Conservation (phyloP, 2,113 vertebrate genomes). For the Scatophagus argus region DNA sequence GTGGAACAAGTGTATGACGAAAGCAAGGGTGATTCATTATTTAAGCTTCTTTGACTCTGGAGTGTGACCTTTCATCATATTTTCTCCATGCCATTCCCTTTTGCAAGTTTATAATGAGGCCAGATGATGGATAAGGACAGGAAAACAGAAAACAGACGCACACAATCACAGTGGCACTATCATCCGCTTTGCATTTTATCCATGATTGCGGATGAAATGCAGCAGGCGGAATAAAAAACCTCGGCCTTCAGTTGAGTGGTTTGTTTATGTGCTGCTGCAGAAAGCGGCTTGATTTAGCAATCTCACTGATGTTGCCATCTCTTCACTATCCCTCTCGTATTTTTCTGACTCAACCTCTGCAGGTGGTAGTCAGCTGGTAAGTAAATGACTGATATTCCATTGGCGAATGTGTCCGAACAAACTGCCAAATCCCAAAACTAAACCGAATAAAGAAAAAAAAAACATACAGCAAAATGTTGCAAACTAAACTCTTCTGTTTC, state of each 20-base stretch:
- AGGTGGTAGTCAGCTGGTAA: constrained; percentile 56
- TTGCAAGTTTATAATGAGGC: constrained; percentile 25
- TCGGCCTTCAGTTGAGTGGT: constrained; percentile 65
- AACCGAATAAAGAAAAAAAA: no score
- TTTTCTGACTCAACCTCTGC: constrained; percentile 41
- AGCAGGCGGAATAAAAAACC: constrained; percentile 24
- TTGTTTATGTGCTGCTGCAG: constrained; percentile 59
- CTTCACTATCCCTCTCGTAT: constrained; percentile 28
- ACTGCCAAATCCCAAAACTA: constrained; percentile 24
- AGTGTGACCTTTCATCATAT: constrained; percentile 1
- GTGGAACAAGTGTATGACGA: constrained; percentile 6
- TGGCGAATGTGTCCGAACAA: constrained; percentile 16
- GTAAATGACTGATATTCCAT: constrained; percentile 45
- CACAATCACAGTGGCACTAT: neutral
- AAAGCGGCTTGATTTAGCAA: constrained; percentile 60
- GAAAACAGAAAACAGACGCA: constrained; percentile 1
- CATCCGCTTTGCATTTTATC: constrained; percentile 45
- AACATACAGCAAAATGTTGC: no score
- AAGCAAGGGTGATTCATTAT: constrained; percentile 6
- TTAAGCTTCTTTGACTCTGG: neutral
- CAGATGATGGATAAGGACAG: constrained; percentile 20
- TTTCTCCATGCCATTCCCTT: neutral
- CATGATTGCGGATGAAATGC: constrained; percentile 56
- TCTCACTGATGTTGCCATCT: constrained; percentile 42
- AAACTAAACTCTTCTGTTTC: no score